Evolutionary conservation across 2,113 vertebrate species (phyloP).

Genomic region (Trematomus loennbergii): DNA sequence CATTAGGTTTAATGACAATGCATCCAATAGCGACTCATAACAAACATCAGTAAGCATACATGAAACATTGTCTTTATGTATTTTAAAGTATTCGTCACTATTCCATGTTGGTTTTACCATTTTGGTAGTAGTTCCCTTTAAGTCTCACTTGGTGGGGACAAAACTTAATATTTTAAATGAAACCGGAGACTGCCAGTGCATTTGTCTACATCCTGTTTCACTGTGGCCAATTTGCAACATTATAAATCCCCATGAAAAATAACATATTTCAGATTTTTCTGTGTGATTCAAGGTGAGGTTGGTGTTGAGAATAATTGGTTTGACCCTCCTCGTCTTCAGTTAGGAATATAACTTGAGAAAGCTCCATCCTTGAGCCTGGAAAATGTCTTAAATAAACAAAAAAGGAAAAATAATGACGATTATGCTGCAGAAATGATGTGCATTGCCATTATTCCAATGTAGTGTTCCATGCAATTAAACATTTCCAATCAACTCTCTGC

Average conservation of each 20-base stretch:
- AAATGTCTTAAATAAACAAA: not conserved
- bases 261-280: not conserved
- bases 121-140: conserved; percentile 31
- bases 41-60: not conserved
- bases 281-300: not conserved
- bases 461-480: not conserved
- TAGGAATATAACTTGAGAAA: not conserved
- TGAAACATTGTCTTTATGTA: not conserved
- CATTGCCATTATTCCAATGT: not conserved
- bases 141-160: conserved; percentile 60
- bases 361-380: not conserved
- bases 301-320: too few species aligned
- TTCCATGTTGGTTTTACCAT: not conserved
- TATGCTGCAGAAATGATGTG: not conserved
- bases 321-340: not conserved
- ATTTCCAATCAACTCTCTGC: not conserved
- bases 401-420: not conserved
- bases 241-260: not conserved
- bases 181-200: not conserved
- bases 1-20: not conserved
- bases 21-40: not conserved
- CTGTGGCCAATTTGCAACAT: not conserved
- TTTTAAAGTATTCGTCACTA: not conserved
- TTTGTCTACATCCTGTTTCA: not conserved
- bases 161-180: conserved; percentile 12